A percentile compares a stretch with the other conserved stretches of the same genome.
Evolutionary conservation across 1,140 invertebrate species (phyloP).

Genomic region (Oryzaephilus surinamensis): DNA sequence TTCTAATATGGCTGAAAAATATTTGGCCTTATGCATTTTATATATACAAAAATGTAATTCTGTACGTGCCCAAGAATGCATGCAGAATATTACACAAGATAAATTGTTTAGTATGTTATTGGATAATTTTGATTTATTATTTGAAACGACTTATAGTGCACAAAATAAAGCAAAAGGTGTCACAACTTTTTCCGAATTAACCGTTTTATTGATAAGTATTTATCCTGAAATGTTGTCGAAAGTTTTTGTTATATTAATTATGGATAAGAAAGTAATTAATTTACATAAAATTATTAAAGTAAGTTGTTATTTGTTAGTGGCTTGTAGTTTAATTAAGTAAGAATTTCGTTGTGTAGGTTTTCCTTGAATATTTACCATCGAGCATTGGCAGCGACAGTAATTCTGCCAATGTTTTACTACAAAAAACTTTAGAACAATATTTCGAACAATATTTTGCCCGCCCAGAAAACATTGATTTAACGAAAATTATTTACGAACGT

Average conservation of each 20-base stretch:
- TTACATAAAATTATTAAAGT: constrained; percentile 44
- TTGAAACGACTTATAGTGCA: constrained; percentile 35
- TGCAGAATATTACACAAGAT: constrained; percentile 36
- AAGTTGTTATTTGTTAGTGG: constrained; percentile 6
- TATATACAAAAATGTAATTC: constrained; percentile 44
- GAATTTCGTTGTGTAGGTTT: constrained; percentile 34
- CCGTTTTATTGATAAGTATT: constrained; percentile 40
- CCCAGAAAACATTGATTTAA: constrained; percentile 21
- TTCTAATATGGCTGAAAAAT: constrained; percentile 28
- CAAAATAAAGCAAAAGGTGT: constrained; percentile 32
- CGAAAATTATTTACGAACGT: constrained; percentile 36
- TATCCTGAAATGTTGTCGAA: constrained; percentile 39
- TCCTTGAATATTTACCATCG: constrained; percentile 47
- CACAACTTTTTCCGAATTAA: constrained; percentile 45
- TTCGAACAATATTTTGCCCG: constrained; percentile 39
- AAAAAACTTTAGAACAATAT: constrained; percentile 44
- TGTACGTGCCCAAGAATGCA: constrained; percentile 36
- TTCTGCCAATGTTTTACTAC: constrained; percentile 41
- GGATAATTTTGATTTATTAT: constrained; percentile 42
- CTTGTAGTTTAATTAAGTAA: too few relatives aligned
- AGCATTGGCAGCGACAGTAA: constrained; percentile 44
- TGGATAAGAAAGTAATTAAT: constrained; percentile 36
- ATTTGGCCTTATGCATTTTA: constrained; percentile 40
- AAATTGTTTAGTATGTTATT: constrained; percentile 34
- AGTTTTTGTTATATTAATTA: constrained; percentile 37